Conservation (phyloP, 2,888 invertebrate species). For the Tortricodes alternella region DNA sequence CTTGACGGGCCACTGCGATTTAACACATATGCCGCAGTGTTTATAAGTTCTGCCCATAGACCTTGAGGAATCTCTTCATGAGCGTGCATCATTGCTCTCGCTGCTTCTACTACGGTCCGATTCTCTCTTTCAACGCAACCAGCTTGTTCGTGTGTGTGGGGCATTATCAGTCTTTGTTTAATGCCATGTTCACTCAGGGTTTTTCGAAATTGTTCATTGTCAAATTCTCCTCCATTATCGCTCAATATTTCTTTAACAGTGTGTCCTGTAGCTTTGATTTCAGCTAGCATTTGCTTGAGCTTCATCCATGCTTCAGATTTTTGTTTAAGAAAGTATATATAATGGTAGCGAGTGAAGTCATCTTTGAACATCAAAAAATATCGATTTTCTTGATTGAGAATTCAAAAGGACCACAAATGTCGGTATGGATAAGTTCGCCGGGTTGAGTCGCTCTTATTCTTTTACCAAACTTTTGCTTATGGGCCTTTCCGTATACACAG, state of each 20-base stretch:
- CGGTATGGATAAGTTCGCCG: too few relatives aligned
- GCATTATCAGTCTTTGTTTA: slow-evolving; percentile 14
- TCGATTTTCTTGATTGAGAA: neutral
- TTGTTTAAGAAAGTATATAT: neutral
- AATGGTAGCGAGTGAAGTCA: neutral
- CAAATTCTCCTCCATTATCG: neutral
- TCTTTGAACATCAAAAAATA: neutral
- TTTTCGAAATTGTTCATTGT: neutral
- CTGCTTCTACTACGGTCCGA: neutral
- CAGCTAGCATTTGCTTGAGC: neutral
- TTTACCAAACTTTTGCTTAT: too few relatives aligned
- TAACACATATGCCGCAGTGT: slow-evolving; percentile 7
- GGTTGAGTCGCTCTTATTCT: too few relatives aligned
- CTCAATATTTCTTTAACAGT: slow-evolving; percentile 5
- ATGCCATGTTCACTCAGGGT: neutral
- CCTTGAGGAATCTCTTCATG: slow-evolving; percentile 5
- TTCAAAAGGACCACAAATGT: too few relatives aligned
- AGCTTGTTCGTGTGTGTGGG: slow-evolving; percentile 4
- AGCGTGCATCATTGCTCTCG: slow-evolving; percentile 11
- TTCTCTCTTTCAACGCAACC: slow-evolving; percentile 6
- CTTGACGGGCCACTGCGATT: neutral
- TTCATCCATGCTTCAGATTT: neutral
- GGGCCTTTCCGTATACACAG: too few relatives aligned
- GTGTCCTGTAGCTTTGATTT: neutral
- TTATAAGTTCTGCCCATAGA: slow-evolving; percentile 8